Conservation (phyloP, 2,888 invertebrate species). For the Drosophila prolongata region DNA sequence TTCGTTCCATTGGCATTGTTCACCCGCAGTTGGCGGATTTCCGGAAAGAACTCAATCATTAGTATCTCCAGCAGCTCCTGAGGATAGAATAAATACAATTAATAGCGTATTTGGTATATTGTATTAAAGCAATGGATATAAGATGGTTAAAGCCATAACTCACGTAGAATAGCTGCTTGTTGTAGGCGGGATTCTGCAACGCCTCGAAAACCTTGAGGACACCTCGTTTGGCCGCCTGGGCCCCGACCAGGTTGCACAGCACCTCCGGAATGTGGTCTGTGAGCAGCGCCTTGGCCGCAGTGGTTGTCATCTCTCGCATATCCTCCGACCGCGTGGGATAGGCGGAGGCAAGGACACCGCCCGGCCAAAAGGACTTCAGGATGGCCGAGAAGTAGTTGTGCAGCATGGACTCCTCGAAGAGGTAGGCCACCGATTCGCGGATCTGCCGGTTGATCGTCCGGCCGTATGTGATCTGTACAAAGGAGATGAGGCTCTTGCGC, state of each 20-base stretch:
- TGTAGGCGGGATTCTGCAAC: slow-evolving; percentile 92
- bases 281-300: slow-evolving; percentile 87
- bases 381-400: slow-evolving; percentile 93
- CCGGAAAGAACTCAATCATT: slow-evolving; percentile 89
- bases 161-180: slow-evolving; percentile 96
- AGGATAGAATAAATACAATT: neutral
- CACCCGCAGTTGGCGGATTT: slow-evolving; percentile 86
- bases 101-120: too few relatives aligned
- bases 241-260: slow-evolving; percentile 93
- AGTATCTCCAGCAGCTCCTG: slow-evolving; percentile 89
- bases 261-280: slow-evolving; percentile 91
- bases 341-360: slow-evolving; percentile 88
- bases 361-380: slow-evolving; percentile 95
- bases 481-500: slow-evolving; percentile 93
- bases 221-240: slow-evolving; percentile 93
- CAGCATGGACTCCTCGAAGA: slow-evolving; percentile 95
- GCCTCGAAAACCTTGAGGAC: slow-evolving; percentile 94
- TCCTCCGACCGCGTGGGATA: slow-evolving; percentile 86
- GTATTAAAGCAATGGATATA: too few relatives aligned
- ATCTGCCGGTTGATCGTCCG: slow-evolving; percentile 96
- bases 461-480: slow-evolving; percentile 96
- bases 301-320: slow-evolving; percentile 89
- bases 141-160: slow-evolving; percentile 65
- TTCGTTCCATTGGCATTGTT: slow-evolving; percentile 46
- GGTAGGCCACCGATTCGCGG: slow-evolving; percentile 93